Evolutionary conservation across 2,113 vertebrate genomes (phyloP).

Genomic region (Lepus americanus): DNA sequence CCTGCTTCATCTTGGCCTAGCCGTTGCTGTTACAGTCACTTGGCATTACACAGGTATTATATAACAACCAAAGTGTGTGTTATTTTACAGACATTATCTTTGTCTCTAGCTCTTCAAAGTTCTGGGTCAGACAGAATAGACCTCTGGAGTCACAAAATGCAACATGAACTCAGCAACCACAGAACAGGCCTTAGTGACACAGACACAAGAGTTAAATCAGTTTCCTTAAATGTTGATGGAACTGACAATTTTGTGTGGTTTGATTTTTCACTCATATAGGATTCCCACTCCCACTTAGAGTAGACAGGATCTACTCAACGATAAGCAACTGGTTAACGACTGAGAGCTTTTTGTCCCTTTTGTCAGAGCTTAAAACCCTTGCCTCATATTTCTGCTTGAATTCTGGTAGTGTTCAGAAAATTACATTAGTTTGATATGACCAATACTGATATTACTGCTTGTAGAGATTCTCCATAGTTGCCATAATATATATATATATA

Average conservation of each 20-base stretch:
- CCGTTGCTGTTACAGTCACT: too few species aligned
- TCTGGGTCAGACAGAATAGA: conserved; percentile 19
- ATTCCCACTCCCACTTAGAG: not conserved
- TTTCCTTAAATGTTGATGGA: not conserved
- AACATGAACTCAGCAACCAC: not conserved
- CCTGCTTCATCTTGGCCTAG: too few species aligned
- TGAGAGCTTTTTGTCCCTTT: not conserved
- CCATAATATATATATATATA: conserved; percentile 20
- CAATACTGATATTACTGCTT: not conserved
- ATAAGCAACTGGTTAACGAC: not conserved
- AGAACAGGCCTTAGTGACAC: not conserved
- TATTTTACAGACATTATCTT: not conserved
- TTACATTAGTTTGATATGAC: not conserved
- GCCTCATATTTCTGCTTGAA: not conserved
- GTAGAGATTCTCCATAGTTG: conserved; percentile 6
- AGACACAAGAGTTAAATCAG: not conserved
- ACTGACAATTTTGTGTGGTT: not conserved
- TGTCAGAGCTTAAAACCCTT: conserved; percentile 30
- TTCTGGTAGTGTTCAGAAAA: conserved; percentile 12
- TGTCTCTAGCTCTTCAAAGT: not conserved
- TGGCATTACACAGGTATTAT: not conserved
- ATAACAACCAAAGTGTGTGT: not conserved
- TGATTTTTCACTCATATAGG: conserved; percentile 22
- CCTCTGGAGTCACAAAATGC: not conserved
- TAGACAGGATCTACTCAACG: not conserved